Evolutionary conservation across 2,888 invertebrate genomes (phyloP).

Genomic region (Cosmopolites sordidus): DNA sequence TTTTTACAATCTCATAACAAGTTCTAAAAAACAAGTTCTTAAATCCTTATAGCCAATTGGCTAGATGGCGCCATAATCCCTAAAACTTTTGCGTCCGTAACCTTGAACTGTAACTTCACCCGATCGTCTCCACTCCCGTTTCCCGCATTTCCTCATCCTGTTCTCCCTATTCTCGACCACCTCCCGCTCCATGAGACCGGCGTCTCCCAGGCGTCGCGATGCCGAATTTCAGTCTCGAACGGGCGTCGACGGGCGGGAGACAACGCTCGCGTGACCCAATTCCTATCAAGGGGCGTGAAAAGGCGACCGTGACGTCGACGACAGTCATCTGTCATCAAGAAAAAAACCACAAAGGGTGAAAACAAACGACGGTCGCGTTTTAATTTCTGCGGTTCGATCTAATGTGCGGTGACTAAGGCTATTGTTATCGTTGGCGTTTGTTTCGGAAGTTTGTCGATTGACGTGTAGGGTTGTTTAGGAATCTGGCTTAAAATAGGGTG

Average conservation of each 20-base stretch:
- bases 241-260: not conserved
- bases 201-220: not conserved
- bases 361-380: no score
- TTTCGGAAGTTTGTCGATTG: no score
- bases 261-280: not conserved
- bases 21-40: no score
- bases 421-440: no score
- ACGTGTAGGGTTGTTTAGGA: no score
- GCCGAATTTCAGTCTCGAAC: slow-evolving; percentile 1
- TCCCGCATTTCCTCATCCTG: not conserved
- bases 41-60: no score
- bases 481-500: no score
- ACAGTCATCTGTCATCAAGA: not conserved
- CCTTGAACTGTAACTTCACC: not conserved
- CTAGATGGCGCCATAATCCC: not conserved
- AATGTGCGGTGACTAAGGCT: no score
- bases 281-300: not conserved
- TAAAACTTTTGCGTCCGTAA: not conserved
- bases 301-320: not conserved
- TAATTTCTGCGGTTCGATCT: no score
- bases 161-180: not conserved
- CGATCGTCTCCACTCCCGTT: not conserved
- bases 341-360: not conserved
- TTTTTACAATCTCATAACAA: no score
- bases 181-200: not conserved